Evolutionary conservation across 2,113 vertebrate genomes (phyloP).

Genomic region (Brachyistius frenatus): DNA sequence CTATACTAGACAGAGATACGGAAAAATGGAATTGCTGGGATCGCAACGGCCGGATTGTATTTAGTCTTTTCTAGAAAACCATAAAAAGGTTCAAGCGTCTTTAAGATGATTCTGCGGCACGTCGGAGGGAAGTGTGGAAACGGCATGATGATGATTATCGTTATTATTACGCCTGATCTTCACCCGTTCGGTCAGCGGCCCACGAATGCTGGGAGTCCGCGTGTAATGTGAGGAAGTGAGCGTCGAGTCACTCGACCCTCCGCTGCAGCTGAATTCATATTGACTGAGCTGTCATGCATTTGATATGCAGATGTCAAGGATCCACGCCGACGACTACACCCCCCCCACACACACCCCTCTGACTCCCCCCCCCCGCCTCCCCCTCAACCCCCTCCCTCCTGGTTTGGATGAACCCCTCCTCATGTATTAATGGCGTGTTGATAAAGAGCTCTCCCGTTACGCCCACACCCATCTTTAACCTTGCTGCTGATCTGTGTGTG

Average conservation of each 20-base stretch:
- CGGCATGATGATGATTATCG: conserved; percentile 8
- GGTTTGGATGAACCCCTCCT: conserved; percentile 31
- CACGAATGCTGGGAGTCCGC: conserved; percentile 1
- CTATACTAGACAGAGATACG: too few relatives aligned
- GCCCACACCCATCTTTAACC: conserved; percentile 75
- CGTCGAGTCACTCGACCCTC: conserved; percentile 44
- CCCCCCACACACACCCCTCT: not conserved
- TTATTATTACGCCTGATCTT: conserved; percentile 35
- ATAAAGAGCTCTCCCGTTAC: conserved; percentile 71
- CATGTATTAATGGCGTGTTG: conserved; percentile 68
- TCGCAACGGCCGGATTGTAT: too few relatives aligned
- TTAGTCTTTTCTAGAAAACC: too few relatives aligned
- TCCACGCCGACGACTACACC: not conserved
- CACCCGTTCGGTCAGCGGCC: not conserved
- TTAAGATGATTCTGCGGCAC: not conserved
- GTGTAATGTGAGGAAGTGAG: conserved; percentile 71
- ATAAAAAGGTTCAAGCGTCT: too few relatives aligned
- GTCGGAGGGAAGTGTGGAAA: conserved; percentile 4
- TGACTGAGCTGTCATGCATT: conserved; percentile 49
- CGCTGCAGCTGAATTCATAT: conserved; percentile 45
- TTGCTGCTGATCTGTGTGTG: conserved; percentile 73
- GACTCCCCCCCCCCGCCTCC: not conserved
- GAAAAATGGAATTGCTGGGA: too few relatives aligned
- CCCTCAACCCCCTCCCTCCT: conserved; percentile 8
- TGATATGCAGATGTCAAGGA: conserved; percentile 58